Evolutionary conservation across 2,888 invertebrate genomes (phyloP).

Genomic region (Lasioglossum malachurum): DNA sequence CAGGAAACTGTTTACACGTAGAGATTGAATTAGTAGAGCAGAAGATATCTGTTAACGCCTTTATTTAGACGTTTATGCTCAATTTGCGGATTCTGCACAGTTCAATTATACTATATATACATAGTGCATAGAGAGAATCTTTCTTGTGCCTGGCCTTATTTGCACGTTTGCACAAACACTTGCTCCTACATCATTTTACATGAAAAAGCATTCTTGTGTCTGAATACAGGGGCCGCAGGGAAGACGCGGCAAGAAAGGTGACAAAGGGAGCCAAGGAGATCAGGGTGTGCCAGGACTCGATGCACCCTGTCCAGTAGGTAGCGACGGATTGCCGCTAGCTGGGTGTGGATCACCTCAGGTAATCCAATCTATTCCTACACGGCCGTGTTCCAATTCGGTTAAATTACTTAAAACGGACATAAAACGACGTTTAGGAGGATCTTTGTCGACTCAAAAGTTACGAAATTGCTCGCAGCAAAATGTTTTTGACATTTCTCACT

Average conservation of each 20-base stretch:
- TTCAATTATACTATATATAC: constrained; percentile 54
- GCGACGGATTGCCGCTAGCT: constrained; percentile 97
- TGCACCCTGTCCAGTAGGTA: constrained; percentile 99
- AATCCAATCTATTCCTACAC: constrained; percentile 68
- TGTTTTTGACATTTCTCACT: too few relatives aligned
- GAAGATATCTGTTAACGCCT: constrained; percentile 38
- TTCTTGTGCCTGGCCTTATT: constrained; percentile 79
- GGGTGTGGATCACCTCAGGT: constrained; percentile 97
- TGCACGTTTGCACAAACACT: constrained; percentile 76
- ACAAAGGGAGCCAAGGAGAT: constrained; percentile 96
- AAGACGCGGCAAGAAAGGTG: constrained; percentile 96
- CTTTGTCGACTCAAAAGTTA: too few relatives aligned
- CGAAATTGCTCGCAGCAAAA: too few relatives aligned
- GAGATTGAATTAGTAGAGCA: not conserved
- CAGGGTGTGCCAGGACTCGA: constrained; percentile 99
- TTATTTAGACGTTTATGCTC: constrained; percentile 61
- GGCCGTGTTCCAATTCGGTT: too few relatives aligned
- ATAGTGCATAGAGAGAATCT: constrained; percentile 61
- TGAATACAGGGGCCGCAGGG: constrained; percentile 92
- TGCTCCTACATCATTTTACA: constrained; percentile 19
- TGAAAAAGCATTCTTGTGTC: constrained; percentile 54
- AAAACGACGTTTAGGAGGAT: too few relatives aligned
- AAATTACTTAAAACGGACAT: too few relatives aligned
- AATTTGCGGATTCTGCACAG: constrained; percentile 69
- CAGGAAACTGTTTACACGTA: not conserved